Evolutionary conservation across 1,140 invertebrate species (phyloP).

Genomic region (Drosophila paulistorum): DNA sequence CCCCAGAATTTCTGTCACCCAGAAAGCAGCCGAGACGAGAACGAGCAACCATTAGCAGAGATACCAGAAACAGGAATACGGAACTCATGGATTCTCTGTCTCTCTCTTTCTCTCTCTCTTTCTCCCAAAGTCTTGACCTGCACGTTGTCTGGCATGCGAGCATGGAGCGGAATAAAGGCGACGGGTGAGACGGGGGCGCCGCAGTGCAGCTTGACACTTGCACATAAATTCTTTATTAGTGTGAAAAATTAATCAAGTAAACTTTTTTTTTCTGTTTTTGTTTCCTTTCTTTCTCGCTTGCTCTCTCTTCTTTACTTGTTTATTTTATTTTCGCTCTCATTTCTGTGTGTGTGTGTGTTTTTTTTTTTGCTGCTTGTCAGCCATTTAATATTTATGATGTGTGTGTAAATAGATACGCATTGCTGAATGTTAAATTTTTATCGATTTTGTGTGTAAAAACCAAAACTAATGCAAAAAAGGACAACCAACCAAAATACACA

Average conservation of each 20-base stretch:
- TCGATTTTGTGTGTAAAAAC: conserved; percentile 50
- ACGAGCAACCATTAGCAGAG: neutral
- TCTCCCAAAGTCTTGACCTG: conserved; percentile 62
- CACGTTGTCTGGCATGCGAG: conserved; percentile 32
- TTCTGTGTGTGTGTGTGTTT: conserved; percentile 29
- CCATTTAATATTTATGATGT: conserved; percentile 77
- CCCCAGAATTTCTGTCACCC: too few relatives aligned
- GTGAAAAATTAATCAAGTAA: conserved; percentile 79
- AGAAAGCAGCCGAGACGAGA: neutral
- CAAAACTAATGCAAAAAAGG: conserved; percentile 51
- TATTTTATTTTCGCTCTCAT: conserved; percentile 16
- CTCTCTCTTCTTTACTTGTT: conserved; percentile 4
- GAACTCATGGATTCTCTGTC: neutral
- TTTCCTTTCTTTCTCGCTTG: conserved; percentile 1
- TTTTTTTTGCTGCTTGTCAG: conserved; percentile 52
- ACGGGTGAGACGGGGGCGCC: conserved; percentile 31
- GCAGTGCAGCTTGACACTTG: conserved; percentile 76
- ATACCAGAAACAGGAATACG: neutral
- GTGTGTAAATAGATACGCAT: conserved; percentile 76
- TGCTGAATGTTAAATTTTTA: conserved; percentile 73
- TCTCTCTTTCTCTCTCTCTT: conserved; percentile 20
- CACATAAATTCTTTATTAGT: conserved; percentile 80
- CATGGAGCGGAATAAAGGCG: neutral
- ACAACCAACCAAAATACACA: conserved; percentile 4
- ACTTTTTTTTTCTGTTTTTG: conserved; percentile 45